Base-by-base conservation (phyloP, 2,888 invertebrate genomes). In the Tyria jacobaeae region DNA sequence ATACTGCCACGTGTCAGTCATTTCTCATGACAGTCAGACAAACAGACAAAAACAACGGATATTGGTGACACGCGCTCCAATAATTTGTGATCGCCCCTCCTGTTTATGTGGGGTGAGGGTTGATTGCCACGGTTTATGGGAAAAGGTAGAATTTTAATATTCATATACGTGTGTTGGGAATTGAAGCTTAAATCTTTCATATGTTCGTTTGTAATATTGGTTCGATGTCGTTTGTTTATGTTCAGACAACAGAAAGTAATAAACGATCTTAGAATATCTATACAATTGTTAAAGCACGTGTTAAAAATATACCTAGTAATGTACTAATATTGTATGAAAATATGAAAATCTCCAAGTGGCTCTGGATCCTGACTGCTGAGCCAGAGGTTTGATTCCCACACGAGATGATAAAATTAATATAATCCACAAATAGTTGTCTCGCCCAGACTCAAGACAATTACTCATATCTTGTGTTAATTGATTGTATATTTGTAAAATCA, bases 41-140 rank as follows among this genome's bases (percentile, higher is more conserved):
- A 77, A 83, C 85, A 78, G 67, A 82, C 82, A 83, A 81, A 84
- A 84, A 84, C 85, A 82, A 72, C 78, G 83, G 82, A 82, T 81
- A 86, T 83, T 75, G 79, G 69, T 68, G 86, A 67, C 89, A 88
- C 89, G 89, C 86, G 89, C 80, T 62, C 60, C 68, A 67, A 70
- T 81, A 81, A 85, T 84, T 81, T 78, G 78, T 77, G 70, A 55
- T 62, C 79, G 71, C 78, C 76, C 78, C 71, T 68, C 66, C 47
- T 57, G 51, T 52, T 48, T 49, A 50, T 48, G 25, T 67, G 48
- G 70, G 67, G 68, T 57, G 63, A 71, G 77, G 78, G 64, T 64
- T 53, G 60, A 66, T 68, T 69, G 75, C 47, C 21, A 75, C 61
- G 56, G 60, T 62, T 53, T 64, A 73, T 76, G 80, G 81, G 74